Base-by-base conservation (phyloP, 2,113 vertebrate genomes). In the Syrmaticus mikado region DNA sequence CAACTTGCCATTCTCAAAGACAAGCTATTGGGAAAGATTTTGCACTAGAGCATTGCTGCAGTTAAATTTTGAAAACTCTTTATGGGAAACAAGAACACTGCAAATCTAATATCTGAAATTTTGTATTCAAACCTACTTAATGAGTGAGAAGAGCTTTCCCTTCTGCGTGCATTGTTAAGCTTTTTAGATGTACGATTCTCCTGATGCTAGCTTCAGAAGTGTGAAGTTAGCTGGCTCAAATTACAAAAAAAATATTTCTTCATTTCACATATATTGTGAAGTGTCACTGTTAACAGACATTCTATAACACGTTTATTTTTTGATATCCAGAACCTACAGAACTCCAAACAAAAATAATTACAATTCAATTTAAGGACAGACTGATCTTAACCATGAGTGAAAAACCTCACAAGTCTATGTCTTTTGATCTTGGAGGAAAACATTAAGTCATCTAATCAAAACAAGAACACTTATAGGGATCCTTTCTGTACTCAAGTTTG, bases 151-250 rank as follows among this genome's bases (percentile, higher is more conserved):
- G 13, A 52, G 3, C n/a, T 89, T 94, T 85, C 53, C 68, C 24
- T 87, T 91, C 71, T 73, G 4, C 18, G 19, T 58, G 36, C 76
- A 55, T 75, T 79, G 75, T 86, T 81, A 78, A 64, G 68, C 60
- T 93, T 22, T 53, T 94, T 38, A 84, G 80, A 85, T 74, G 25
- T 74, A 70, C 32, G 17, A 68, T 67, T 67, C 15, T 32, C 80
- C 81, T 91, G 61, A 91, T 83, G 52, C 41, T 40, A 77, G 28
- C n/a, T 73, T 93, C 72, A 71, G 50, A 82, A 82, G n/a, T 41
- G 41, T 4, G 2, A 82, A 82, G 22, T 50, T 67, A 67, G 10
- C 3, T 40, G 65, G 14, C 28, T 94, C 28, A 10, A 65, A 11
- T 7, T 67, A 10, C 32, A 70, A n/a, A 78, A 78, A 88, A 81